Base-by-base conservation (phyloP, 2,888 invertebrate species). In the Caenorhabditis sp. region DNA sequence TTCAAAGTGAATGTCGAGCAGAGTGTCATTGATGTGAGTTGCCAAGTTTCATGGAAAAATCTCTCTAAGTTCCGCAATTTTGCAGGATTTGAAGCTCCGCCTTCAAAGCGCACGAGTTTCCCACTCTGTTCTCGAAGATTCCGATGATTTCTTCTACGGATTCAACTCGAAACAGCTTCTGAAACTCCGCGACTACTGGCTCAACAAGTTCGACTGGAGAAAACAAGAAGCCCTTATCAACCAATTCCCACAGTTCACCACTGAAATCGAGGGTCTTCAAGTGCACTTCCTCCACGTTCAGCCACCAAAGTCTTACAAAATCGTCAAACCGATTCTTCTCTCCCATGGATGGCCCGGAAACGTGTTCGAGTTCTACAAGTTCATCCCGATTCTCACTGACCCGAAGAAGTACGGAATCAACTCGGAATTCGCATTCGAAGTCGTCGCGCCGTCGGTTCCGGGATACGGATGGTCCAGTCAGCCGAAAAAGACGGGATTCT, bases 291-390 rank as follows among this genome's bases (percentile, higher is more conserved):
- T 96, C 64, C 95, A 94, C 89, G 94, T 94, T 0, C 94, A 94
- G 88, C 87, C 87, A 18, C 70, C 88, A n/a, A 80, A 78, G 11
- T 82, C 82, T 15, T 89, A 91, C 68, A 93, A 85, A 61, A 87
- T 81, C 20, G 78, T 85, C 2, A 65, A 80, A 22, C 88, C 96
- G 0, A 84, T 96, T 11, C 91, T 96, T 3, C 72, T 96, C 56
- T 91, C 95, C 18, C 96, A 96, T 87, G 96, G 96, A 22, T 96
- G 96, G 96, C 96, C 96, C 0, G 95, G 96, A 1, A 95, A 95
- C 0, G 92, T 96, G 1, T 94, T 95, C 4, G 96, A 96, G 92
- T 96, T 96, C 92, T 95, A 95, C 90, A 95, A 91, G 70, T 92
- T 95, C 47, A 87, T 93, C 24, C 92, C 92, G 24, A 80, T 92